Evolutionary conservation across 1,140 invertebrate genomes (phyloP), one percentile per base, ranked within the genome.

Genomic region (Macrobrachium rosenbergii): DNA sequence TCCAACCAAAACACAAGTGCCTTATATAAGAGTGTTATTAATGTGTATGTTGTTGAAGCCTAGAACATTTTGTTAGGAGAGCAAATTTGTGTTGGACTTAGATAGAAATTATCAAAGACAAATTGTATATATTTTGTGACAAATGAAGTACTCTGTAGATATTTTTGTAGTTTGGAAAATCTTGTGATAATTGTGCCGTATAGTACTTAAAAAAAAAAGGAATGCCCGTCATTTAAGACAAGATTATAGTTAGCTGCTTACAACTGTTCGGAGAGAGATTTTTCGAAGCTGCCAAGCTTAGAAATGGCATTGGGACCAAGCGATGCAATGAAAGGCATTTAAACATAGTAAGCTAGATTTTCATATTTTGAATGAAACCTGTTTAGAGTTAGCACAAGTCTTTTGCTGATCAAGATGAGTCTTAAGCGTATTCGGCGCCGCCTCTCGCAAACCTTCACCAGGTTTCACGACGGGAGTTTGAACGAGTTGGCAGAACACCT

Each of bases 401-500:
- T 12, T 11, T 60, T 67, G 60, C 19, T 8, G 43, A 37, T 73
- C 81, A 89, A 52, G 52, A 92, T 92, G 91, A 92, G 91, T 88
- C 88, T 93, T 89, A 92, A 93, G 89, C 92, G 92, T 87, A 92
- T 93, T 63, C 92, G 92, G 79, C 91, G 93, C 67, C 91, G 93
- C n/a, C 90, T 93, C 69, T 93, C 93, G 10, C 92, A 92, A 83
- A 93, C 92, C 63, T 92, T 93, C 88, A 91, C 92, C 28, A 90
- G 91, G 62, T 91, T 91, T 82, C 90, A 93, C 28, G 93, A 93
- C 88, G 92, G 92, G 52, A 92, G 92, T 76, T 90, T 93, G 52
- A 93, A 92, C 8, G 92, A 93, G 82, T 90, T 93, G 21, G 92
- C 92, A 1, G 92, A 93, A 90, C 92, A 92, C 64, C 90, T 93